Percentiles rank a stretch among this genome's conserved stretches.
phyloP scores from a whole-genome alignment of 1,140 invertebrate genomes.

The Euschistus heros region DNA sequence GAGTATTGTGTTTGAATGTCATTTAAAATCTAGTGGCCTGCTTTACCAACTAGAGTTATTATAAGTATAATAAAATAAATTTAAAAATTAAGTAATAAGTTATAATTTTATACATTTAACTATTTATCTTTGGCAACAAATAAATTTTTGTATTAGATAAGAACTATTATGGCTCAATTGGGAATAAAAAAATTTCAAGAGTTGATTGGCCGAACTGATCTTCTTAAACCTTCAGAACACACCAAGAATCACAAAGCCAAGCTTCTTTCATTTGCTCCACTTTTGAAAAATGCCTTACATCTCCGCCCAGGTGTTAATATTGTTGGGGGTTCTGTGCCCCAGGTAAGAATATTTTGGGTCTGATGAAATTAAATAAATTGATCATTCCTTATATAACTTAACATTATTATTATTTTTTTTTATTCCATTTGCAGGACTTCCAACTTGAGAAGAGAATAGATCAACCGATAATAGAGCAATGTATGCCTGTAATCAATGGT shows the following conservation, averaged over 20 bases:
- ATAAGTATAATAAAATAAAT: no score
- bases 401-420: neutral
- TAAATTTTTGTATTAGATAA: constrained; percentile 46
- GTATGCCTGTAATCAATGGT: constrained; percentile 63
- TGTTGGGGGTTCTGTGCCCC: constrained; percentile 70
- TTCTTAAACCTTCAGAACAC: constrained; percentile 53
- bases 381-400: neutral
- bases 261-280: constrained; percentile 69
- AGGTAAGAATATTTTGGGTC: constrained; percentile 34
- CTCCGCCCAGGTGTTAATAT: constrained; percentile 84
- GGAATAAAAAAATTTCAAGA: constrained; percentile 87
- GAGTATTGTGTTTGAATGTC: no score
- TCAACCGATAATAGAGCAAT: constrained; percentile 68
- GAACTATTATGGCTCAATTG: constrained; percentile 77
- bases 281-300: constrained; percentile 81
- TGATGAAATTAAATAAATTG: neutral
- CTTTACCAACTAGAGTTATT: no score
- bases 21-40: no score
- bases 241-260: constrained; percentile 66
- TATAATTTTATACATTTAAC: no score
- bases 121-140: no score
- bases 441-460: constrained; percentile 81
- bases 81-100: no score
- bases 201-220: constrained; percentile 86
- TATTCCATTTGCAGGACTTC: constrained; percentile 60